Conservation (phyloP, 2,113 vertebrate species). For the Stomatorhinus ivindoensis region DNA sequence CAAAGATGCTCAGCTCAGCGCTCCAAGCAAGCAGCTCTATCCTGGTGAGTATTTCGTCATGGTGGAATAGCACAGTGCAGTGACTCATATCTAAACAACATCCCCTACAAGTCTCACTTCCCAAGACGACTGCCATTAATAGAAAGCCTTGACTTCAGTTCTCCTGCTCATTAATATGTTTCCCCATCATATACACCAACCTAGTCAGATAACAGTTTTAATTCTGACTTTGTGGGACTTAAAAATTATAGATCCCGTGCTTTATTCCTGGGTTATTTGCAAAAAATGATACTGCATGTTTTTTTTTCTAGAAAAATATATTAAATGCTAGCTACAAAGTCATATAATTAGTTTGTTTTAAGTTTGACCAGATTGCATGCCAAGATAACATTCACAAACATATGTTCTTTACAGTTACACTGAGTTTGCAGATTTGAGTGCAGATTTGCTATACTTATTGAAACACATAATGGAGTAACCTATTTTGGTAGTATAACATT, state of each 20-base stretch:
- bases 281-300: not conserved
- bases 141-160: not conserved
- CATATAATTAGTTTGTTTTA: not conserved
- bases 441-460: not conserved
- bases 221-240: not conserved
- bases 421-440: too few relatives aligned
- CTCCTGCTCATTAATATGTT: not conserved
- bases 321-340: not conserved
- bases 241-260: not conserved
- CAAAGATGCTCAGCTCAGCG: conserved; percentile 88
- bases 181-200: not conserved
- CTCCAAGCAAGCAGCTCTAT: conserved; percentile 88
- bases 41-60: conserved; percentile 59
- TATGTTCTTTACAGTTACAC: not conserved
- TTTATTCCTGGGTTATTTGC: not conserved
- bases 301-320: not conserved
- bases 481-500: not conserved
- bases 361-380: not conserved
- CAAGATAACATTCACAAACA: not conserved
- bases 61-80: not conserved
- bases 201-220: not conserved
- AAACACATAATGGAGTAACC: not conserved
- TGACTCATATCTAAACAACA: not conserved
- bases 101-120: not conserved
- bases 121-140: not conserved